Evolutionary conservation across 2,888 invertebrate genomes (phyloP).

Genomic region (Callyntrura guangdongensis): DNA sequence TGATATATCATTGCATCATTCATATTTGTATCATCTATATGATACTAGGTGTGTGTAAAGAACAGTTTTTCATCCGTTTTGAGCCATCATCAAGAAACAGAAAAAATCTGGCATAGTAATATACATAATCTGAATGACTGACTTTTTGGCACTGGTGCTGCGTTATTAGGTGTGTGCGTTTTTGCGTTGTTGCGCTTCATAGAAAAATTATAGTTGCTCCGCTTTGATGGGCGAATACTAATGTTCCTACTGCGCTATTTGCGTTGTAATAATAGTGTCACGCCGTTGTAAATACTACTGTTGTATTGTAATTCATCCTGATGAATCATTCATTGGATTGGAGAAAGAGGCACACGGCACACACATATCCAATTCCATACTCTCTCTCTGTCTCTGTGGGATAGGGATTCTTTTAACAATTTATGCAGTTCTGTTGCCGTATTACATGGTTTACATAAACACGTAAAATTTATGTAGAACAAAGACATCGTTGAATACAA

Average conservation of each 20-base stretch:
- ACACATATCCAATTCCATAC: not conserved
- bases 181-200: not conserved
- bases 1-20: not conserved
- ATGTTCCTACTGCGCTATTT: slow-evolving; percentile 10
- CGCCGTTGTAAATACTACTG: no score
- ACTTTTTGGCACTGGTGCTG: slow-evolving; percentile 1
- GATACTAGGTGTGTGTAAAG: no score
- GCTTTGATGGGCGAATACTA: not conserved
- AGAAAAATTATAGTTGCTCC: not conserved
- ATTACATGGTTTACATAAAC: slow-evolving; percentile 34
- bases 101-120: not conserved
- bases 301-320: not conserved
- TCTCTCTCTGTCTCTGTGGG: not conserved
- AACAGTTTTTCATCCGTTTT: no score
- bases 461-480: slow-evolving; percentile 14
- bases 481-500: not conserved
- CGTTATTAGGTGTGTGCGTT: not conserved
- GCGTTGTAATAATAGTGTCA: slow-evolving; percentile 11
- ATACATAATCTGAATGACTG: slow-evolving; percentile 4
- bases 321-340: not conserved
- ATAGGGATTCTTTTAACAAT: not conserved
- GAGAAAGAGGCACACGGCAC: not conserved
- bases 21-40: not conserved
- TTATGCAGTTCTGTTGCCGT: not conserved
- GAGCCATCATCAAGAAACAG: no score